phyloP scores from a whole-genome alignment of 2,888 invertebrate genomes.

The Nomada ferruginata region DNA sequence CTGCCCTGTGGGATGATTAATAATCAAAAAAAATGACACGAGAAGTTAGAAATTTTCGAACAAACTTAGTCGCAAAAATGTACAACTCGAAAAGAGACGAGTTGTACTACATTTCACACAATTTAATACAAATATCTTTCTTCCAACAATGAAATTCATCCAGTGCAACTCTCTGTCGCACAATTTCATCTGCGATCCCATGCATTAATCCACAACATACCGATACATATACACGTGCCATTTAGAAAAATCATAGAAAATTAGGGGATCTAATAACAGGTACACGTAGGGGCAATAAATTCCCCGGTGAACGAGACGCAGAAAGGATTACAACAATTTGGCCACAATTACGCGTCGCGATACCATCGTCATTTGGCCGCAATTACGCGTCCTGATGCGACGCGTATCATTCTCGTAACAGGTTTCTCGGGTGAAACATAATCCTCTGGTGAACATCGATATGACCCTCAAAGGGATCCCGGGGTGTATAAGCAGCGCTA shows the following conservation, averaged over 20 bases:
- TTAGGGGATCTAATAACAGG: not conserved
- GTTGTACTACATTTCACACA: too few relatives aligned
- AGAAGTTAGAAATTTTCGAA: too few relatives aligned
- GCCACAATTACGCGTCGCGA: not conserved
- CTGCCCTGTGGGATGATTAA: not conserved
- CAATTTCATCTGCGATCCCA: not conserved
- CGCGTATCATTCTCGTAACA: slow-evolving; percentile 27
- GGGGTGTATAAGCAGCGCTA: slow-evolving; percentile 39
- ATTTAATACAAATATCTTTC: too few relatives aligned
- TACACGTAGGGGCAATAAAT: not conserved
- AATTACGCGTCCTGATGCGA: slow-evolving; percentile 8
- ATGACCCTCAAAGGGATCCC: slow-evolving; percentile 4
- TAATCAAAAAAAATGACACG: not conserved
- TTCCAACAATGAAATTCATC: too few relatives aligned
- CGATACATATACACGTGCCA: not conserved
- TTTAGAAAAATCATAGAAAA: not conserved
- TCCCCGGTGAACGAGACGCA: not conserved
- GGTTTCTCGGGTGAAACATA: slow-evolving; percentile 16
- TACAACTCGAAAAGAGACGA: not conserved
- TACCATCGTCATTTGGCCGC: slow-evolving; percentile 22
- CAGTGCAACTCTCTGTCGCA: not conserved
- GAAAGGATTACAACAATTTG: slow-evolving; percentile 15
- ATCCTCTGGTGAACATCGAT: slow-evolving; percentile 30
- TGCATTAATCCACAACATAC: not conserved
- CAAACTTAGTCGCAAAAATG: not conserved